Conservation (phyloP, 1,140 invertebrate genomes). For the Bombus breviceps region DNA sequence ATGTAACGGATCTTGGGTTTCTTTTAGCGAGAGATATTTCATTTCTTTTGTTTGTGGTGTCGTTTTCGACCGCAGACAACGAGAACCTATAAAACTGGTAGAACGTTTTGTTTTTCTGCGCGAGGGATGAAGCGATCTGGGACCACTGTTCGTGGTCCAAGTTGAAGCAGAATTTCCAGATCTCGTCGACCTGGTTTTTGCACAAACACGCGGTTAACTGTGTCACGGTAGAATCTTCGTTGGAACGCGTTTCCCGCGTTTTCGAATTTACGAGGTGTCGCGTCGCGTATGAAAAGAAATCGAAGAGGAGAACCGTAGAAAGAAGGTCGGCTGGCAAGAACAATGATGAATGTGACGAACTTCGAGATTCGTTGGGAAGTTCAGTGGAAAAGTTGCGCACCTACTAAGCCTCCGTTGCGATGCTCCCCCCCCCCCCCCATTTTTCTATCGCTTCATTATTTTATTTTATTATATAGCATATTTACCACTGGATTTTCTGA, state of each 20-base stretch:
- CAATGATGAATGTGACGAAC: constrained; percentile 62
- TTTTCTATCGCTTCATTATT: neutral
- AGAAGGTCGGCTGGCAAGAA: constrained; percentile 50
- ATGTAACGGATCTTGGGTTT: neutral
- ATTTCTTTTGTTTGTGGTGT: neutral
- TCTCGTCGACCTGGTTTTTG: constrained; percentile 12
- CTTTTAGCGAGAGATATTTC: neutral
- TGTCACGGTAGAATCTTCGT: constrained; percentile 11
- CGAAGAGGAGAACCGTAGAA: constrained; percentile 34
- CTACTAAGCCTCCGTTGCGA: constrained; percentile 20
- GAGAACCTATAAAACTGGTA: constrained; percentile 12
- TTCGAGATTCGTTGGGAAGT: constrained; percentile 44
- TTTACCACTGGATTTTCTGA: neutral
- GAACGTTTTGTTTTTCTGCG: neutral
- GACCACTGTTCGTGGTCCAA: constrained; percentile 5
- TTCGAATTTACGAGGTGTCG: constrained; percentile 55
- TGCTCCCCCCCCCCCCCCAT: neutral
- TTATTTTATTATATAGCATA: no score
- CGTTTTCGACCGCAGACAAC: neutral
- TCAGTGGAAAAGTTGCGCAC: constrained; percentile 45
- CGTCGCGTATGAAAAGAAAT: constrained; percentile 56
- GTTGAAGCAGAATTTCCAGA: constrained; percentile 15
- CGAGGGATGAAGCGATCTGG: neutral
- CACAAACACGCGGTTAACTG: constrained; percentile 8
- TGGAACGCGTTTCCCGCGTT: constrained; percentile 25